These are phyloP conservation scores for Orbicella faveolata DNA, from an alignment of 64 coral and sea anemone genomes.

Conservation along the genomic window DNA sequence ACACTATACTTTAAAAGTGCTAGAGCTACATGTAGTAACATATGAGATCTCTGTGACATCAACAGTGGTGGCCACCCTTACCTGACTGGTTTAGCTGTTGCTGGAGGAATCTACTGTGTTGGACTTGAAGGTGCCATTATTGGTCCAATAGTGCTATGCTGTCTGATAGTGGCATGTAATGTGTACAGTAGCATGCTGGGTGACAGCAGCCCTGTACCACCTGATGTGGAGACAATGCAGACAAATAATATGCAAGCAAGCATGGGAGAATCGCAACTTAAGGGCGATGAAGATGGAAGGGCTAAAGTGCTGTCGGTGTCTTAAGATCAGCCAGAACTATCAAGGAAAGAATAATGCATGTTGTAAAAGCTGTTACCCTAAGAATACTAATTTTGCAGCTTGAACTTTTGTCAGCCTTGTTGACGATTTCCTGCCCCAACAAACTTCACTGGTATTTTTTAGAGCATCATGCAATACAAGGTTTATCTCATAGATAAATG, in stretches of 20 bases:
- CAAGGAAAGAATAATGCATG: too few species aligned
- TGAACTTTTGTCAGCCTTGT: too few species aligned
- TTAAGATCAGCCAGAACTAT: not conserved
- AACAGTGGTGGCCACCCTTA: conserved; percentile 96
- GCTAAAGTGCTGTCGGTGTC: not conserved
- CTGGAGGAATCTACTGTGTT: conserved; percentile 96
- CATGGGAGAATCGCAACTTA: not conserved
- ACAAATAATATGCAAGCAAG: not conserved
- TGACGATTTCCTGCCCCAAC: too few species aligned
- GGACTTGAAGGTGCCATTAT: conserved; percentile 96
- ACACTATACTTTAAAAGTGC: not conserved
- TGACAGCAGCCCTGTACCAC: conserved; percentile 53
- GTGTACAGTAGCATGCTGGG: conserved; percentile 89
- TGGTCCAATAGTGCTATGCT: conserved; percentile 95
- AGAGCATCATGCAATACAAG: too few species aligned
- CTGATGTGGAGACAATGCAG: not conserved
- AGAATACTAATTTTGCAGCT: too few species aligned
- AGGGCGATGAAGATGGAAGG: not conserved
- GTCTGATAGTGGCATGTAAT: conserved; percentile 92
- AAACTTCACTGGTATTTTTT: too few species aligned
- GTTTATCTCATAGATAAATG: too few species aligned
- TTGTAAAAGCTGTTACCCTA: too few species aligned
- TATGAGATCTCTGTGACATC: not conserved
- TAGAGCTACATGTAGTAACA: not conserved
- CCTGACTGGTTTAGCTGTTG: conserved; percentile 95